Evolutionary conservation across 2,113 vertebrate genomes (phyloP), one percentile per base, ranked within the genome.

Genomic region (Peromyscus californicus): DNA sequence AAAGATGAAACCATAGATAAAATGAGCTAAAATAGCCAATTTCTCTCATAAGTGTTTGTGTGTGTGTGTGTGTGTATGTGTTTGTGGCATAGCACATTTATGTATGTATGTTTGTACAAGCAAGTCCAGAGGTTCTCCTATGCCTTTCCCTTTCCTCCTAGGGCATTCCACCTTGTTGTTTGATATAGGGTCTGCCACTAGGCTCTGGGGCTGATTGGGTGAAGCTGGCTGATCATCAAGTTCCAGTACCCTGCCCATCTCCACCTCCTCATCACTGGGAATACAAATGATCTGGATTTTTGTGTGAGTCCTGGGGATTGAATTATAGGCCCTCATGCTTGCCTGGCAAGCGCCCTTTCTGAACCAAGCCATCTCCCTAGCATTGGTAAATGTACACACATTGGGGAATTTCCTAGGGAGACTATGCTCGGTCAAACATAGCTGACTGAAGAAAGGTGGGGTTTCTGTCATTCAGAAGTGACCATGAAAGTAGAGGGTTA

Each of bases 381-480:
- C 39, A 11, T 61, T 21, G 24, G 10, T 67, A 31, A 67, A 67
- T 29, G 10, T 67, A 65, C 22, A 21, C 15, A 54, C 91, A 54
- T 57, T 95, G 54, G 22, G 19, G 42, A 83, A n/a, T 93, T 97
- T 97, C 84, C 95, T 74, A 74, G 78, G 61, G 93, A 90, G 13
- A 95, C 1, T 89, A 84, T 76, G 54, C 97, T 95, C 33, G 83
- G 61, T 29, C 63, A 94, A 91, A 94, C 0, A 9, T 16, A 61
- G 39, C 83, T 96, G 98, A 83, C 0, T 54, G 63, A 24, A 24
- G 8, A 96, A 93, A 36, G 63, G 59, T 59, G 83, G 36, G 57
- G 89, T n/a, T 29, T 29, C 72, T 94, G 96, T 96, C 90, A 86
- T 89, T 80, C 78, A 97, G 29, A 82, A 59, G 61, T 88, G 89